Evolutionary conservation across 2,888 invertebrate genomes (phyloP).

Genomic region (Chrysodeixis includens): DNA sequence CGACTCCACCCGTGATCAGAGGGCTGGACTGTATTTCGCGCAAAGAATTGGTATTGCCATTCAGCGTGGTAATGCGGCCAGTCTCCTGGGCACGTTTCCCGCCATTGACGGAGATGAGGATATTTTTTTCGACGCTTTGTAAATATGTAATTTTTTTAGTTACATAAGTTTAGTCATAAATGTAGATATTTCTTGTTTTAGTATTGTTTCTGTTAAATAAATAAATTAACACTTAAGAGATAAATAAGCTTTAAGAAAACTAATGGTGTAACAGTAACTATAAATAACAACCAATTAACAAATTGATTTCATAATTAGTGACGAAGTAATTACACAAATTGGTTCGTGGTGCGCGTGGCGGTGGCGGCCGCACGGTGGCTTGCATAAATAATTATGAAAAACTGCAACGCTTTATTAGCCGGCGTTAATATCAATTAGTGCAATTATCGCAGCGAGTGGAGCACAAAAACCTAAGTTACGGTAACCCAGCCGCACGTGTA

Average conservation of each 20-base stretch:
- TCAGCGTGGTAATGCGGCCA: too few species aligned
- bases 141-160: too few species aligned
- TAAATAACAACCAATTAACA: conserved; percentile 13
- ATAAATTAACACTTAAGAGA: conserved; percentile 8
- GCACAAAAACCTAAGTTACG: conserved; percentile 14
- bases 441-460: conserved; percentile 17
- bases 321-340: conserved; percentile 8
- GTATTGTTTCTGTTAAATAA: too few species aligned
- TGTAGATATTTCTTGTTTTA: too few species aligned
- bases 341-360: neutral
- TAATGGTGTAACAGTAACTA: conserved; percentile 38
- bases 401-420: conserved; percentile 26
- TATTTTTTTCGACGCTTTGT: too few species aligned
- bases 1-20: too few species aligned
- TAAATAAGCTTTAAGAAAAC: conserved; percentile 28
- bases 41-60: too few species aligned
- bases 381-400: conserved; percentile 37
- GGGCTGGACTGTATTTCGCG: too few species aligned
- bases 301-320: conserved; percentile 32
- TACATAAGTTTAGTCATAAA: too few species aligned
- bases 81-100: too few species aligned
- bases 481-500: conserved; percentile 17
- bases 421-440: conserved; percentile 39
- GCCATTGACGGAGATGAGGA: too few species aligned
- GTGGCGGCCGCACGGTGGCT: conserved; percentile 22